Base-by-base conservation (phyloP, 2,113 vertebrate species). In the Osmerus mordax region DNA sequence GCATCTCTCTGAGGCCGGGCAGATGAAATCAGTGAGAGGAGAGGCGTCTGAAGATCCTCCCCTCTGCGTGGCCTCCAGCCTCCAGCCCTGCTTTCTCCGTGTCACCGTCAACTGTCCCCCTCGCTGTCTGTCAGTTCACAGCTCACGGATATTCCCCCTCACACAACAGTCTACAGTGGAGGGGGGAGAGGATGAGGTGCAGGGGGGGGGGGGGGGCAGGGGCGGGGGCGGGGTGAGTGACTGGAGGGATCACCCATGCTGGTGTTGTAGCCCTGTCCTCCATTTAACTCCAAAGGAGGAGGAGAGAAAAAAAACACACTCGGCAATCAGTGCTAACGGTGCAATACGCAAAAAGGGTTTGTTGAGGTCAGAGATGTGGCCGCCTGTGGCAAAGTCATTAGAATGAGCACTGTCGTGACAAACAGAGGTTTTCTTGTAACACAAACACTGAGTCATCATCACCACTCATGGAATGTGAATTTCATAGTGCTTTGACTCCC, bases 371-470 rank as follows among this genome's bases (percentile, higher is more conserved):
- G 29, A 29, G 67, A 67, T 3, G 21, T 41, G 6, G 36, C 36
- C 6, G 36, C 64, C 25, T n/a, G 4, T 8, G 15, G 51, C 61
- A 61, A 65, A 0, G 0, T 21, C 65, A 19, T 13, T 60, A 51
- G 63, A 65, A 70, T 64, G 51, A 67, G 32, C 32, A 41, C 36
- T 8, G 19, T 25, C 28, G 64, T 59, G 53, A 36, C 63, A 66
- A 36, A 71, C 29, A 8, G 54, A 8, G 55, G 65, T 61, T 59
- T 19, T 75, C 56, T 51, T 28, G 32, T 53, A 32, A 70, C 70
- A 56, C 74, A 69, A 73, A 62, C 60, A 79, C 75, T 76, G 25
- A 78, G 28, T 78, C 65, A 23, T 66, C 67, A 56, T 16, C 16
- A 9, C 53, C 56, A 73, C 61, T 21, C 73, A 0, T 1, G 5